Percentiles rank a stretch among this genome's conserved stretches.
Evolutionary conservation across 37 sponge, comb jelly and placozoan genomes (phyloP).

Genomic region (Cladorhizidae sp.): DNA sequence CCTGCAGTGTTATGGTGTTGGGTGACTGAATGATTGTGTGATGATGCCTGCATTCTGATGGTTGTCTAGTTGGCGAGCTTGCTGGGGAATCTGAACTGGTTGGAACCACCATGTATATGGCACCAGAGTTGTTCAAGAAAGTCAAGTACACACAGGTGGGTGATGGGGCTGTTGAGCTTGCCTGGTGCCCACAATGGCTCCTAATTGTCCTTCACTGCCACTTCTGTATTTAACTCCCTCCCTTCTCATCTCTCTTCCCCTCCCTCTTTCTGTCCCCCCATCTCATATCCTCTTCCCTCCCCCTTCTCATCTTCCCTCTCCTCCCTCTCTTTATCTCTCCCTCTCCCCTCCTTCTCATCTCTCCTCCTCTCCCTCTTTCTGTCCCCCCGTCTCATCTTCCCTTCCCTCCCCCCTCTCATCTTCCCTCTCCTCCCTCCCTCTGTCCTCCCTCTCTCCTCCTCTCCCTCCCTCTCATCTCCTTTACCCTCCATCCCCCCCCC

Average conservation of each 20-base stretch:
- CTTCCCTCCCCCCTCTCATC: not conserved
- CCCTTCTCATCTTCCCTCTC: no score
- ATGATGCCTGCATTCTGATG: not conserved
- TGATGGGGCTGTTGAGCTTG: not conserved
- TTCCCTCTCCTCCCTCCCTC: not conserved
- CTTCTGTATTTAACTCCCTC: no score
- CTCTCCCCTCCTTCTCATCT: no score
- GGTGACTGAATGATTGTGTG: not conserved
- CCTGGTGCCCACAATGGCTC: no score
- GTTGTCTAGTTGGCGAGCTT: not conserved
- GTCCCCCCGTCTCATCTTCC: not conserved
- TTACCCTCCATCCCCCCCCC: not conserved
- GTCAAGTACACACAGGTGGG: slow-evolving; percentile 66
- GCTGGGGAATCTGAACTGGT: slow-evolving; percentile 69
- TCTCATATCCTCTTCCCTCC: not conserved
- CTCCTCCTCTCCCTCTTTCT: not conserved
- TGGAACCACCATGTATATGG: slow-evolving; percentile 80
- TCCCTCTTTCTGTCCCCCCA: not conserved
- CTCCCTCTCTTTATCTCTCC: no score
- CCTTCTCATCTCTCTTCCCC: not conserved
- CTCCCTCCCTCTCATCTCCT: slow-evolving; percentile 3
- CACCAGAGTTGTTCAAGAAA: slow-evolving; percentile 65
- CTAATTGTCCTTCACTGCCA: no score
- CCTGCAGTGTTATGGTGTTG: no score
- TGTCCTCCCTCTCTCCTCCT: not conserved